phyloP scores from a whole-genome alignment of 2,797 vertebrate genomes.

The Parauchenoglanis ngamensis region DNA sequence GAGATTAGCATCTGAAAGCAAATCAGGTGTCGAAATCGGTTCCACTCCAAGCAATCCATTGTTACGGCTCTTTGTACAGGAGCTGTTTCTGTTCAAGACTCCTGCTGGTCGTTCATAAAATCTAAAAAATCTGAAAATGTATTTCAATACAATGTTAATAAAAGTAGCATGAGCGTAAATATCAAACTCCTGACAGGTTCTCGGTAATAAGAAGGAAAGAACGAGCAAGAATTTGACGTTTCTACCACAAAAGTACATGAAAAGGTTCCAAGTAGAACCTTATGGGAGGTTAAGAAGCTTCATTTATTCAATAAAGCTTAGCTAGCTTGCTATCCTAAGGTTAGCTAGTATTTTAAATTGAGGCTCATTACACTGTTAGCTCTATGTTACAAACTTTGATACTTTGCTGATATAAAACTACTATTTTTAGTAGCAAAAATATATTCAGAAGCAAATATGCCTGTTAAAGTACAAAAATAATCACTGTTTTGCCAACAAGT shows the following conservation, averaged over 20 bases:
- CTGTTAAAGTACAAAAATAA: conserved; percentile 11
- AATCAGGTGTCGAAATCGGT: conserved; percentile 6
- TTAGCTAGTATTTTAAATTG: too few species aligned
- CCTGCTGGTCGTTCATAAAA: background rate
- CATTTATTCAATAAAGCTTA: background rate
- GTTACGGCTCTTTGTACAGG: background rate
- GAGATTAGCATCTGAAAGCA: conserved; percentile 30
- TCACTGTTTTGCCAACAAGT: background rate
- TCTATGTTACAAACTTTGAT: background rate
- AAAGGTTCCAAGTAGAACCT: background rate
- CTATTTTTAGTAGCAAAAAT: background rate
- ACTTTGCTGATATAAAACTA: background rate
- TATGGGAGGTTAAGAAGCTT: background rate
- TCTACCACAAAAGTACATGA: too few species aligned
- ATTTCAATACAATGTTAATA: background rate
- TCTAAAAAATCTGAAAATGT: background rate
- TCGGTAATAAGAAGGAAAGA: background rate
- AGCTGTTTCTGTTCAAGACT: background rate
- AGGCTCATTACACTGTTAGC: background rate
- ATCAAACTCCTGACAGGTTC: background rate
- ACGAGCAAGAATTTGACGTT: background rate
- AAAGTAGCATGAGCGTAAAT: background rate
- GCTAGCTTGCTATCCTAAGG: background rate
- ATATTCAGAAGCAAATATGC: background rate
- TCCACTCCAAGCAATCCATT: background rate